Evolutionary conservation across 2,888 invertebrate genomes (phyloP), one percentile per base, ranked within the genome.

Genomic region (Nemapogon koenigi): DNA sequence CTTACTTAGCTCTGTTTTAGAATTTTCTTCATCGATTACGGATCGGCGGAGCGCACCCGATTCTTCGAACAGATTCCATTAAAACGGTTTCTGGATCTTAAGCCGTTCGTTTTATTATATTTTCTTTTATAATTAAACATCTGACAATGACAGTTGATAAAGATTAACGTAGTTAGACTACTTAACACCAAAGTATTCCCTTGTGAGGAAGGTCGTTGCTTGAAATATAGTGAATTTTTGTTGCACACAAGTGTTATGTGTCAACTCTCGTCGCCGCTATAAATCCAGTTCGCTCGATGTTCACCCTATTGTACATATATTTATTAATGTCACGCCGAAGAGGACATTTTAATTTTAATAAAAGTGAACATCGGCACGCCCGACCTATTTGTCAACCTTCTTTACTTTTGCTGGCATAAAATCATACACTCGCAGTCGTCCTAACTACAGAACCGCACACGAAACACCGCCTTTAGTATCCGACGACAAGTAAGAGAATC

Each of bases 381-480:
- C 68, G 64, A 68, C 70, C 70, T 73, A 76, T 78, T 78, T 76
- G 78, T 76, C 76, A 78, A 75, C 75, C 76, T 70, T 75, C 75
- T 72, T 76, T 75, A 75, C 75, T 71, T 70, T 71, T 66, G 67
- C 68, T 68, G 69, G 69, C 68, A 66, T 64, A 58, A 71, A 76
- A 75, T 75, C 75, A 75, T 73, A 75, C 66, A 68, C 66, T 67
- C 63, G 57, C 66, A 71, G 62, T 68, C 58, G 50, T 55, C 59
- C 60, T 58, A 59, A 65, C 66, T 62, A 62, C 59, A 53, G 55
- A 57, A 54, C 55, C 61, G 15, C 26, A 35, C 15, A 26, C 35
- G 55, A 72, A 72, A 70, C 55, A 55, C 57, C 58, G 56, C 72
- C 61, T 60, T 72, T 65, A 61, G 66, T 68, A 68, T 60, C 62